Conservation (phyloP, 2,113 vertebrate species). For the Chaetops frenatus region DNA sequence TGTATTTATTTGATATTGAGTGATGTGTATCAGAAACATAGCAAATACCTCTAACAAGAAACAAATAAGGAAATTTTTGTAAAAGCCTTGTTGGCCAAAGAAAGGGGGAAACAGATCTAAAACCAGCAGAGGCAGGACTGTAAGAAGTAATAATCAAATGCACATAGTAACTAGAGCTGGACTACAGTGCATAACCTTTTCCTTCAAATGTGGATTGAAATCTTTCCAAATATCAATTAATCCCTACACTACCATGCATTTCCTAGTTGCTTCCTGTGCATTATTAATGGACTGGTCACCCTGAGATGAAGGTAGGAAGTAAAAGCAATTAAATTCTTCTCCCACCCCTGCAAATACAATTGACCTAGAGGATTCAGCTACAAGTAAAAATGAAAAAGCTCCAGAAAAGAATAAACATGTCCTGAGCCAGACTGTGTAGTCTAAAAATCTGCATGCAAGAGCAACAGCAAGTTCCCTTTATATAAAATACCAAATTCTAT, state of each 20-base stretch:
- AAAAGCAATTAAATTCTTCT: conserved; percentile 67
- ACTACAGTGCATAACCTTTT: conserved; percentile 41
- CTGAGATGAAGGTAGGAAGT: conserved; percentile 66
- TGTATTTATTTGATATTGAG: background rate
- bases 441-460: background rate
- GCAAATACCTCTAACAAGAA: background rate
- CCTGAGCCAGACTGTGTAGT: background rate
- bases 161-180: conserved; percentile 33
- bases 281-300: conserved; percentile 69
- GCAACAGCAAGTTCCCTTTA: background rate
- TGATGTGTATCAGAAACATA: background rate
- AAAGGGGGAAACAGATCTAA: background rate
- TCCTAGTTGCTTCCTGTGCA: conserved; percentile 64
- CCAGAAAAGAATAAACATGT: conserved; percentile 21
- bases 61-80: background rate
- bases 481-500: background rate
- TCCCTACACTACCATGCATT: conserved; percentile 66
- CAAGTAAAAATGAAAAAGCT: conserved; percentile 46
- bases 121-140: background rate
- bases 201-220: conserved; percentile 63
- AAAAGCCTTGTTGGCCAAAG: background rate
- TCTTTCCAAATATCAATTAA: conserved; percentile 73
- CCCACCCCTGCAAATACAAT: conserved; percentile 62
- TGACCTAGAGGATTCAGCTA: conserved; percentile 62
- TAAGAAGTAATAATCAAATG: conserved; percentile 24